Evolutionary conservation across 2,888 invertebrate genomes (phyloP).

Genomic region (Hartigia nigra): DNA sequence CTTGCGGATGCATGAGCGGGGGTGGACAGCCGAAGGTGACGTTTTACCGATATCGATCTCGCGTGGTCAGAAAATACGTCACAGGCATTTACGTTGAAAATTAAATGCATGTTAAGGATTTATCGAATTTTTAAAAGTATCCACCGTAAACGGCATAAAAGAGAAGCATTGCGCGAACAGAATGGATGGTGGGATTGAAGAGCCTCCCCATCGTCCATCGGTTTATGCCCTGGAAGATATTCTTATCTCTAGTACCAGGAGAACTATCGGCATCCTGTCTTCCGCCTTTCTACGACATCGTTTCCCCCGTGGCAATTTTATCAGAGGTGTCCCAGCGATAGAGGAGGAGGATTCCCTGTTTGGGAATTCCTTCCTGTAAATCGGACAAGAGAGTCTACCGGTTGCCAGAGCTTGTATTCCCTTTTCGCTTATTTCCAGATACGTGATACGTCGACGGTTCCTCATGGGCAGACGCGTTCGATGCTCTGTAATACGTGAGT

Average conservation of each 20-base stretch:
- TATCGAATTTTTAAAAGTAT: background rate
- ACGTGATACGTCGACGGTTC: background rate
- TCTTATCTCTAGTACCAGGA: slow-evolving; percentile 46
- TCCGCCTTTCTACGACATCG: slow-evolving; percentile 48
- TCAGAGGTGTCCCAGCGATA: slow-evolving; percentile 45
- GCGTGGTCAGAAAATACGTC: no score
- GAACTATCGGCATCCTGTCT: slow-evolving; percentile 47
- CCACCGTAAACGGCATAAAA: background rate
- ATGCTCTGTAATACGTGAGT: background rate
- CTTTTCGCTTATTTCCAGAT: background rate
- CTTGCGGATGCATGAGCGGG: no score
- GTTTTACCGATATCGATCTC: no score
- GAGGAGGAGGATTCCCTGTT: slow-evolving; percentile 20
- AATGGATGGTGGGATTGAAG: background rate
- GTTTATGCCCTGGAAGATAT: slow-evolving; percentile 27
- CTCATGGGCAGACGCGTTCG: background rate
- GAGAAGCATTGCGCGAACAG: background rate
- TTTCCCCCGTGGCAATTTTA: slow-evolving; percentile 52
- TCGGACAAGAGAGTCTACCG: background rate
- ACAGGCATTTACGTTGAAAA: background rate
- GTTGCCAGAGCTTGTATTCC: background rate
- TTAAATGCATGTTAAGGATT: background rate
- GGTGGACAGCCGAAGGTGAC: no score
- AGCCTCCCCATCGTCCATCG: background rate
- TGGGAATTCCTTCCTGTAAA: background rate